phyloP scores from a whole-genome alignment of 2,888 invertebrate species.

The Nemotelus pantherinus region DNA sequence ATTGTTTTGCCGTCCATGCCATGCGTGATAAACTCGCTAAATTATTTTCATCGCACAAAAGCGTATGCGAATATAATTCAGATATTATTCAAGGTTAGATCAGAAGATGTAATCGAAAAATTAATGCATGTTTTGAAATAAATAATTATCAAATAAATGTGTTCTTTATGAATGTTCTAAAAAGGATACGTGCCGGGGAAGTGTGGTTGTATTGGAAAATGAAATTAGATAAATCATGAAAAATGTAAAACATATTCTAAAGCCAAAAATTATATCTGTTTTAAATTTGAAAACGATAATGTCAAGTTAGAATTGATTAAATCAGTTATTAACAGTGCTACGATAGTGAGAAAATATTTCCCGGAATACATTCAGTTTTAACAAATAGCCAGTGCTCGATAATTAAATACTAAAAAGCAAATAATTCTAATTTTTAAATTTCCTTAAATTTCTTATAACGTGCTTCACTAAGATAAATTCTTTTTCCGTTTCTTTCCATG shows the following conservation, averaged over 20 bases:
- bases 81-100: slow-evolving; percentile 63
- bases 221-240: too few relatives aligned
- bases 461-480: slow-evolving; percentile 26
- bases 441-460: not conserved
- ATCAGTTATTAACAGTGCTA: too few relatives aligned
- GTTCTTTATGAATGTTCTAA: slow-evolving; percentile 14
- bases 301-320: too few relatives aligned
- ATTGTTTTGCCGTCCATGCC: slow-evolving; percentile 65
- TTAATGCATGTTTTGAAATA: slow-evolving; percentile 2
- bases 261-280: too few relatives aligned
- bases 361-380: too few relatives aligned
- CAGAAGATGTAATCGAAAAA: slow-evolving; percentile 14
- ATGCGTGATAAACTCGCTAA: slow-evolving; percentile 66
- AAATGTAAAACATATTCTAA: too few relatives aligned
- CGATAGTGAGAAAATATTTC: too few relatives aligned
- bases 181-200: not conserved
- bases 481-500: slow-evolving; percentile 19
- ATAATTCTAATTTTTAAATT: not conserved
- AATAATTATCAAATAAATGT: not conserved
- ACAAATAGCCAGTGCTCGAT: too few relatives aligned
- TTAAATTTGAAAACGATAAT: too few relatives aligned
- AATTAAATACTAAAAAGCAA: too few relatives aligned
- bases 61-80: slow-evolving; percentile 64
- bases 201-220: too few relatives aligned
- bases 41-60: slow-evolving; percentile 65